Evolutionary conservation across 2,888 invertebrate genomes (phyloP).

Genomic region (Eupithecia pulchellata): DNA sequence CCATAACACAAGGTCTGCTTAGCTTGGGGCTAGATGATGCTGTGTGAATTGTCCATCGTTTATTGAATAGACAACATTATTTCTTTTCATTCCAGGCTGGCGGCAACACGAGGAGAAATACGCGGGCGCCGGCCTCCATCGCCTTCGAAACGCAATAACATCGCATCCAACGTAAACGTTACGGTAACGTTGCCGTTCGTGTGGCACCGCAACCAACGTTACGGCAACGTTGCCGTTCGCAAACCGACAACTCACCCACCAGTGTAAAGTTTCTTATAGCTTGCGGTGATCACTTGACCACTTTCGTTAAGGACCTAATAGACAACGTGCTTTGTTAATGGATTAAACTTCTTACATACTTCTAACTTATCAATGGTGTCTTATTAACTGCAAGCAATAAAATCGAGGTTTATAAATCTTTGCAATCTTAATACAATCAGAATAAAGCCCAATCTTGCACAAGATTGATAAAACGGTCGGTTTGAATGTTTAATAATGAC

Average conservation of each 20-base stretch:
- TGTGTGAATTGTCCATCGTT: too few relatives aligned
- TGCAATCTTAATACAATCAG: background rate
- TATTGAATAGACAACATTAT: too few relatives aligned
- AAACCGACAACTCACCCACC: constrained; percentile 7
- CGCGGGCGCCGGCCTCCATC: constrained; percentile 58
- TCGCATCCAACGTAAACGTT: constrained; percentile 36
- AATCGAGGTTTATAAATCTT: background rate
- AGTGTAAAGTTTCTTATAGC: background rate
- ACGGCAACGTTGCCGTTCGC: background rate
- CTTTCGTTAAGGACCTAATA: background rate
- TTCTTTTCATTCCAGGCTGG: constrained; percentile 61
- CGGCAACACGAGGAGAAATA: constrained; percentile 60
- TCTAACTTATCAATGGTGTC: background rate
- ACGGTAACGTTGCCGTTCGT: background rate
- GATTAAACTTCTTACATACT: background rate
- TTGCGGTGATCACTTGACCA: background rate
- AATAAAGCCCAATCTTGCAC: constrained; percentile 20
- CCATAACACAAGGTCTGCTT: too few relatives aligned
- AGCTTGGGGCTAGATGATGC: too few relatives aligned
- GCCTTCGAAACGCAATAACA: constrained; percentile 63
- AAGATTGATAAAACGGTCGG: constrained; percentile 22
- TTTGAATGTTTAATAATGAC: constrained; percentile 19
- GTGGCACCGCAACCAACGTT: background rate
- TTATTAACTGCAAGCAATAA: background rate
- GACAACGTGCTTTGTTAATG: background rate